A percentile compares a stretch with the other conserved stretches of the same genome.
phyloP scores from a whole-genome alignment of 2,797 vertebrate genomes.

The Sphenodon punctatus region DNA sequence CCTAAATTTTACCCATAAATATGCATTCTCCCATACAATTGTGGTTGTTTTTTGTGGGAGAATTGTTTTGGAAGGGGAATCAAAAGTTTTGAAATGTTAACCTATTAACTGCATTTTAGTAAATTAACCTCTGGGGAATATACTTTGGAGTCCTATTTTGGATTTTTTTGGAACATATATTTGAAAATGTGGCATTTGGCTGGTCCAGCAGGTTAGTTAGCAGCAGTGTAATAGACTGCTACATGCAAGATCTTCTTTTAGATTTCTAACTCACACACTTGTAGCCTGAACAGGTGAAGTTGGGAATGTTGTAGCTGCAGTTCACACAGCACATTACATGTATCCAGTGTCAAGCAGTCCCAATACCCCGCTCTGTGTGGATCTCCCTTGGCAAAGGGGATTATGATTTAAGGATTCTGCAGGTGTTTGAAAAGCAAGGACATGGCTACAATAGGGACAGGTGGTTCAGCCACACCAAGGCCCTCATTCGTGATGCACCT shows the following conservation, averaged over 20 bases:
- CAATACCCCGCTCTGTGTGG: no score
- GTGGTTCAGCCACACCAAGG: no score
- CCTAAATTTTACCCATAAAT: neutral
- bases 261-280: conserved; percentile 32
- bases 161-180: neutral
- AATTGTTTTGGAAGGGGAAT: neutral
- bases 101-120: neutral
- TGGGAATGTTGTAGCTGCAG: conserved; percentile 13
- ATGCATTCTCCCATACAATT: neutral
- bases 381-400: no score
- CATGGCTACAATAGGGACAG: no score
- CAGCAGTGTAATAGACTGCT: no score
- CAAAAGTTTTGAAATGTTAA: neutral
- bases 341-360: conserved; percentile 7
- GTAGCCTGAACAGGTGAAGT: conserved; percentile 43
- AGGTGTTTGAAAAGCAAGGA: no score
- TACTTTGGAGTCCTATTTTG: neutral
- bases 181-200: neutral
- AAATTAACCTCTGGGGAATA: neutral
- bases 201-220: neutral
- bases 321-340: neutral
- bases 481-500: no score
- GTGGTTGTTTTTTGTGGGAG: neutral
- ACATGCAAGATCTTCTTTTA: neutral
- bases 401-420: no score